These are phyloP conservation scores for Lasioglossum zephyrum DNA, from an alignment of 2,888 invertebrate species.

Conservation along the genomic window DNA sequence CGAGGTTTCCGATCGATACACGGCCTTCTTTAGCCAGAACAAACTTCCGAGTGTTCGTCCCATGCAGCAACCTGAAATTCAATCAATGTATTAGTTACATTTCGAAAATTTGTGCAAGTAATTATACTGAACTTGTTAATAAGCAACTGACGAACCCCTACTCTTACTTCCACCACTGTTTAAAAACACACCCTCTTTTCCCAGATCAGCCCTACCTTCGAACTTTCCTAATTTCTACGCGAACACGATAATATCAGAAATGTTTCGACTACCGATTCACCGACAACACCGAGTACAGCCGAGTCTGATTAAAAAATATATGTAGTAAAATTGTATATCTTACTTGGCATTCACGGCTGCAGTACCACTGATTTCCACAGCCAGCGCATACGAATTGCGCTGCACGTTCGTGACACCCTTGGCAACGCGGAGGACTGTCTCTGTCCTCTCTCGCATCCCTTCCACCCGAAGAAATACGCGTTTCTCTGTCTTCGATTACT, in stretches of 20 bases:
- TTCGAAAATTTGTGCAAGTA: neutral
- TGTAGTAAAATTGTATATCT: neutral
- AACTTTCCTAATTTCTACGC: no score
- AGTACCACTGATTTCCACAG: constrained; percentile 97
- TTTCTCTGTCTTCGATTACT: constrained; percentile 85
- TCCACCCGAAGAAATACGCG: constrained; percentile 77
- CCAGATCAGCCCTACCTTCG: no score
- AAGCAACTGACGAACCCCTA: no score
- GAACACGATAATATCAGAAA: no score
- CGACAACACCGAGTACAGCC: no score
- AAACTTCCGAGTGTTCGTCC: constrained; percentile 95
- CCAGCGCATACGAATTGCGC: constrained; percentile 96
- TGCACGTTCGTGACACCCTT: constrained; percentile 92
- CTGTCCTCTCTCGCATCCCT: constrained; percentile 81
- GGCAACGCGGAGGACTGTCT: constrained; percentile 90
- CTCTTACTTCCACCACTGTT: no score
- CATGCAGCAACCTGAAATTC: constrained; percentile 90
- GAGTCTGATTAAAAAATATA: no score
- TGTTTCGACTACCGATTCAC: no score
- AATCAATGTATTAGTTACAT: constrained; percentile 17
- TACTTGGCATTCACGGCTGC: constrained; percentile 97
- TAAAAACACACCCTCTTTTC: no score
- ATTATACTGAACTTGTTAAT: neutral
- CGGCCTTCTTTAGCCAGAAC: constrained; percentile 87
- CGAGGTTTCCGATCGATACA: constrained; percentile 34